Base-by-base conservation (phyloP, 2,113 vertebrate species). In the Sander vitreus region DNA sequence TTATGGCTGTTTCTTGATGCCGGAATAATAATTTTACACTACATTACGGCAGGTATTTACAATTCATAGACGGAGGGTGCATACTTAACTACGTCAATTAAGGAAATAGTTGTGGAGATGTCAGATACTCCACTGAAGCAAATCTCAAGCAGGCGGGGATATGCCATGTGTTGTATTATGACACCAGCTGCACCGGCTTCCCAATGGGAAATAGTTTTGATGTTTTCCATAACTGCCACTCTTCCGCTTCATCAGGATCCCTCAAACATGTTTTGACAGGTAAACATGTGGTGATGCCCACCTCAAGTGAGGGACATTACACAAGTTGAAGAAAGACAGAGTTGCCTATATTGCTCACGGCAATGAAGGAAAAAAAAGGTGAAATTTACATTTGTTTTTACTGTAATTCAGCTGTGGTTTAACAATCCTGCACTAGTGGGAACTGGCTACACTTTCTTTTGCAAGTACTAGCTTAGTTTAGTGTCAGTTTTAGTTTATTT, bases 51-150 rank as follows among this genome's bases (percentile, higher is more conserved):
- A 90, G 89, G 88, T 93, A 93, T 87, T 89, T 84, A 85, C 88
- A 89, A 91, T 69, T 80, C 81, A 79, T 85, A 89, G 84, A 86
- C 62, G 87, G 85, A 47, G 83, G 91, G 59, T 85, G 90, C 89
- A 76, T 90, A 83, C 91, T 92, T 95, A 94, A 94, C 84, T 89
- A 89, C 85, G 82, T 94, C 93, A 95, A 95, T 95, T 95, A 94
- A 93, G 83, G 59, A 90, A 91, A 88, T 90, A 85, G 73, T 92
- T 85, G 90, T 71, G 86, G 85, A 92, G 91, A 91, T 94, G 92
- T 95, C 92, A 88, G 91, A 91, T 93, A 94, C 93, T 94, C 90
- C 91, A 93, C 65, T 91, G 93, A 93, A 94, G 89, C 94, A 89
- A 81, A 88, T 92, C 91, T 85, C 81, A 36, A 83, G 85, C 87